Evolutionary conservation across 1,140 invertebrate species (phyloP), one percentile per base, ranked within the genome.

Genomic region (Drosophila micromelanica): DNA sequence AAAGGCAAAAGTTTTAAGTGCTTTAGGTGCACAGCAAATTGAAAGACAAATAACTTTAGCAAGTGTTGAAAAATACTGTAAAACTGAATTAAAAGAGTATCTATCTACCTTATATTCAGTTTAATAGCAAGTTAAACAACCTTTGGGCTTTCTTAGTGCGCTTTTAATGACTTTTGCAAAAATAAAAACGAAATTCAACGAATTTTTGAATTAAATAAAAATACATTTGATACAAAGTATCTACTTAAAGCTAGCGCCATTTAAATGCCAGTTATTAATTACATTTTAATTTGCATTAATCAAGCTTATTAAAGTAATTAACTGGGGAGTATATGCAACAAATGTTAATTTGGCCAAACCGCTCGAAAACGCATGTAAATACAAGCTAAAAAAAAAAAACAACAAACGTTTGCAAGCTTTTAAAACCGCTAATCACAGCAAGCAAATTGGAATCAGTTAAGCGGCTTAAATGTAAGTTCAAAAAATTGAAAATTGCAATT

Each of bases 371-470:
- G 17, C 17, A 17, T 17, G 17, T n/a, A 38, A 37, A 17, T 17
- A 17, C 17, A 8, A 17, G 9, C 13, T 13, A 56, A 7, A n/a
- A 4, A 40, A 56, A 37, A 2, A 11, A 56, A 7, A n/a, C 2
- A 40, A 56, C 20, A 2, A 11, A 3, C n/a, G 40, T 6, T 42
- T 42, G 8, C 38, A 17, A n/a, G 48, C 20, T 48, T 69, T 61
- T 35, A 30, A 45, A 69, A 65, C 69, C 62, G 62, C 62, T 72
- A 65, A 72, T 72, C 69, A 70, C 69, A 70, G 51, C 9, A 46
- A 32, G 46, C 63, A 67, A 57, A 45, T 72, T 65, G 51, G 43
- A 72, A 67, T 67, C 69, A 72, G 69, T 72, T 72, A 72, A 72
- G 69, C 69, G 54, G 69, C 69, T 67, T 72, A 72, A 72, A 65